Evolutionary conservation across 1,140 invertebrate species (phyloP), one percentile per base, ranked within the genome.

Genomic region (Brachionus calyciflorus): DNA sequence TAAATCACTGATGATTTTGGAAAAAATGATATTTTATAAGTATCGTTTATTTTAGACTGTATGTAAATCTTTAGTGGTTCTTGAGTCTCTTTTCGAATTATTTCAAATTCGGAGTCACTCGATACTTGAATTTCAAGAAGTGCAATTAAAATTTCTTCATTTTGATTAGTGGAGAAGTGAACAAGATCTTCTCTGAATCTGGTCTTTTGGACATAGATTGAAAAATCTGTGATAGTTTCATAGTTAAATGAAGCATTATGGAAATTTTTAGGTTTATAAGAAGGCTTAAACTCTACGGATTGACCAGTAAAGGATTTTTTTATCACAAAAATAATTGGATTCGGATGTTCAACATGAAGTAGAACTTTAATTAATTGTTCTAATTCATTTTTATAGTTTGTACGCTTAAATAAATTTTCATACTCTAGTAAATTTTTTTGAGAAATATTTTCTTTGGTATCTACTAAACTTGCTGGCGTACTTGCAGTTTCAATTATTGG

Each of bases 1-100:
- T 65, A 65, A 9, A 24, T 41, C 1, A 44, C 40, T 21, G 44
- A 41, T 65, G 60, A 37, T 5, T 26, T 44, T 14, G 60, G 60
- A 0, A 21, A 21, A 24, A 65, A 65, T 0, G 44, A 21, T 30
- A 65, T 44, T 44, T 44, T 65, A 44, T 44, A 65, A 12, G 40
- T 41, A 44, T 65, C 40, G 10, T 65, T 65, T 65, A 65, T 28
- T 65, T 65, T 65, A 2, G 60, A 37, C n/a, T 41, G 9, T 12
- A 65, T 44, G 6, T 44, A 37, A 44, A 65, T 17, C 19, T 65
- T 44, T 24, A 65, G 10, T n/a, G 41, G 21, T 65, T 65, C 60
- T 65, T 65, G 40, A 24, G 40, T 65, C 21, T 65, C 60, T 65
- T 65, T 65, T 24, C 17, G 33, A n/a, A 65, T 24, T 24, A 65